phyloP scores from a whole-genome alignment of 2,113 vertebrate species.

The Silurus asotus region DNA sequence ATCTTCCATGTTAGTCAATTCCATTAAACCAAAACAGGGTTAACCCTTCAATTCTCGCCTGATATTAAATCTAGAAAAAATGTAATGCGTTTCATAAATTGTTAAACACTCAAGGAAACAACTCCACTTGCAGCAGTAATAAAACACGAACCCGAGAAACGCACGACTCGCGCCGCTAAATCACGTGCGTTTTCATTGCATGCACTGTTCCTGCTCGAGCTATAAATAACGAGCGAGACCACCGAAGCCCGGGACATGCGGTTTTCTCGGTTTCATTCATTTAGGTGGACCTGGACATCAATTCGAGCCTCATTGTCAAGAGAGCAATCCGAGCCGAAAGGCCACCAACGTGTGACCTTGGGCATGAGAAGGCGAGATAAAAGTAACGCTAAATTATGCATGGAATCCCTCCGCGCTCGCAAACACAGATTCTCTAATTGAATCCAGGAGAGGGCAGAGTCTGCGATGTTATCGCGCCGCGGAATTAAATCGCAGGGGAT shows the following conservation, averaged over 20 bases:
- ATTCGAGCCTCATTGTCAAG: background rate
- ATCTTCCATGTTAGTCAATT: background rate
- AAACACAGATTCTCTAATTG: slow-evolving; percentile 47
- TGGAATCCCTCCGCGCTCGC: slow-evolving; percentile 10
- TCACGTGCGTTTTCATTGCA: background rate
- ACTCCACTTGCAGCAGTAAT: background rate
- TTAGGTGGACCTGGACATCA: slow-evolving; percentile 27
- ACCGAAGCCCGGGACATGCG: background rate
- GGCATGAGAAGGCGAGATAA: slow-evolving; percentile 33
- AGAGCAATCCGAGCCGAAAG: slow-evolving; percentile 23
- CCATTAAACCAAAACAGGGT: background rate
- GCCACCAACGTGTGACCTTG: slow-evolving; percentile 25
- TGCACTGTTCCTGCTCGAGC: background rate
- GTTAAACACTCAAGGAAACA: background rate
- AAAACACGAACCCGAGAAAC: background rate
- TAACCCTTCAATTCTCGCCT: background rate
- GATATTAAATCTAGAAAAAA: background rate
- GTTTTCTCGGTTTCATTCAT: slow-evolving; percentile 26
- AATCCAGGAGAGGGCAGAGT: background rate
- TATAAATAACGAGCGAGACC: slow-evolving; percentile 21
- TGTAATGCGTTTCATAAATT: background rate
- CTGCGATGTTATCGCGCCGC: slow-evolving; percentile 21
- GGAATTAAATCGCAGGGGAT: background rate
- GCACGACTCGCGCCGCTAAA: background rate
- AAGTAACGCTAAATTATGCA: slow-evolving; percentile 47